These are phyloP conservation scores for Athripsodes cinereus DNA, from an alignment of 2,888 invertebrate genomes.

Conservation along the genomic window DNA sequence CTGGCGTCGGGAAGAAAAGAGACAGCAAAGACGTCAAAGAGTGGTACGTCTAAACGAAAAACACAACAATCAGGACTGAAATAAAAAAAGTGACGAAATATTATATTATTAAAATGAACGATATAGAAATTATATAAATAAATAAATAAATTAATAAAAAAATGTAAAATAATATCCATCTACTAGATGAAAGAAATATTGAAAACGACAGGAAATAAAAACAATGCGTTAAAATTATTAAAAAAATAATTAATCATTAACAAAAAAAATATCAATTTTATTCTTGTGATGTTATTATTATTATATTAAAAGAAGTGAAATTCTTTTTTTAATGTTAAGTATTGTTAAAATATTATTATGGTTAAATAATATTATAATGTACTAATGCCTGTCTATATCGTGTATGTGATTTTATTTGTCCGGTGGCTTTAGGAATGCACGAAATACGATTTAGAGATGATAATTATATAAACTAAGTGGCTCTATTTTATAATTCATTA, in stretches of 20 bases:
- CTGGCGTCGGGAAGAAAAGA: slow-evolving; percentile 52
- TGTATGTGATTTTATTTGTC: too few relatives aligned
- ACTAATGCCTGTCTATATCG: neutral
- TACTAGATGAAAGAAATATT: too few relatives aligned
- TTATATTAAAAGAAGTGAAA: neutral
- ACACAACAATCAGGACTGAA: neutral
- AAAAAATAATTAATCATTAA: too few relatives aligned
- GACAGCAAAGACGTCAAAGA: slow-evolving; percentile 89
- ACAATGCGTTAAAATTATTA: too few relatives aligned
- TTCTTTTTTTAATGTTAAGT: neutral
- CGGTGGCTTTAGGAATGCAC: neutral
- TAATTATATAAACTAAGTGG: too few relatives aligned
- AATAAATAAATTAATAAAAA: too few relatives aligned
- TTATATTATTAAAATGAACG: too few relatives aligned
- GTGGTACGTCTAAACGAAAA: slow-evolving; percentile 84
- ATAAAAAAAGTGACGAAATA: too few relatives aligned
- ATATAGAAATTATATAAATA: too few relatives aligned
- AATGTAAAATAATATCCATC: too few relatives aligned
- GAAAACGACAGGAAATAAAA: too few relatives aligned
- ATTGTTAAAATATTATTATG: neutral
- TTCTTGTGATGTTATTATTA: neutral
- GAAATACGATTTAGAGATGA: neutral
- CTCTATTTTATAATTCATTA: neutral
- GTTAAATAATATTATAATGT: neutral
- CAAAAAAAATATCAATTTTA: neutral